Conservation (phyloP, 2,113 vertebrate species). For the Agapornis roseicollis region DNA sequence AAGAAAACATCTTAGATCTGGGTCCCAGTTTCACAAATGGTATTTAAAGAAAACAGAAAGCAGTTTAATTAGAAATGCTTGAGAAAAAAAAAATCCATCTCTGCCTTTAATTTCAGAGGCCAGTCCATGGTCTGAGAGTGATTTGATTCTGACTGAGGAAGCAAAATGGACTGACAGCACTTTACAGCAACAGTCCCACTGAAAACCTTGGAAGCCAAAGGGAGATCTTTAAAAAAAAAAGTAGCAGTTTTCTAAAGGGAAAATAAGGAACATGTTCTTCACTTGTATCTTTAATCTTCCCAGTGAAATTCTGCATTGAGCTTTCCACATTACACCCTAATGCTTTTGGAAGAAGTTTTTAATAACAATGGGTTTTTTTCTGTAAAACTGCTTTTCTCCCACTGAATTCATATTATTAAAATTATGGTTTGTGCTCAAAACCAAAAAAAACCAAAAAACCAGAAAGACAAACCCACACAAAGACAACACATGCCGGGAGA, state of each 20-base stretch:
- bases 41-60: background rate
- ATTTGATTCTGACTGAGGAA: background rate
- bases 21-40: rapidly evolving
- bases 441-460: background rate
- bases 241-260: background rate
- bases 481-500: background rate
- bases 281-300: background rate
- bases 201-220: background rate
- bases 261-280: background rate
- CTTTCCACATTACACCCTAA: background rate
- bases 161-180: background rate
- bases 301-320: background rate
- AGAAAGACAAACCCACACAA: background rate
- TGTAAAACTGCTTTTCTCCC: background rate
- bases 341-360: background rate
- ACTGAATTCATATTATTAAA: background rate
- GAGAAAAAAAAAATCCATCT: background rate
- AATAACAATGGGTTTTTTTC: background rate
- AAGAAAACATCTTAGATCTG: background rate
- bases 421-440: background rate
- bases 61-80: background rate
- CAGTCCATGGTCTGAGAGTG: background rate
- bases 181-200: background rate
- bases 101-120: background rate
- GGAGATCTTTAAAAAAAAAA: background rate